A percentile compares a stretch with the other conserved stretches of the same genome.
Evolutionary conservation across 1,140 invertebrate genomes (phyloP).

Genomic region (Cotesia vestalis): DNA sequence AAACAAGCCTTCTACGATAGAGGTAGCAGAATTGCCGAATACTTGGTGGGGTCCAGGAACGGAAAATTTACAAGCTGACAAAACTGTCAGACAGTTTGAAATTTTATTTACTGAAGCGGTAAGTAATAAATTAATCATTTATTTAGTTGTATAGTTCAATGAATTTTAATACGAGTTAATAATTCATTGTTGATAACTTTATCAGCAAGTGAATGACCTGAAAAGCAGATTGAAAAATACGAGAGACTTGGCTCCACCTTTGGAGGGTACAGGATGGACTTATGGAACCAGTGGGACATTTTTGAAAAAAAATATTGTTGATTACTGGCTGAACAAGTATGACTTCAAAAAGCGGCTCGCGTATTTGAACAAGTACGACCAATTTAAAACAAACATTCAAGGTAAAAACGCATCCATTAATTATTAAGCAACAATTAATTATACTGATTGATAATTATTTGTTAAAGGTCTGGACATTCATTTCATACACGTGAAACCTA

Average conservation of each 20-base stretch:
- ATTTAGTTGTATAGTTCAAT: slow-evolving; percentile 9
- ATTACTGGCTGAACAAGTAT: slow-evolving; percentile 79
- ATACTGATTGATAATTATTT: neutral
- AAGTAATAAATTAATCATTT: slow-evolving; percentile 34
- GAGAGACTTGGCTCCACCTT: slow-evolving; percentile 67
- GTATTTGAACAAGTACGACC: slow-evolving; percentile 75
- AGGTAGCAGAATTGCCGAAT: slow-evolving; percentile 39
- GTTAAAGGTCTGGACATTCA: slow-evolving; percentile 76
- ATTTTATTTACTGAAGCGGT: slow-evolving; percentile 66
- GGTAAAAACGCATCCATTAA: slow-evolving; percentile 61
- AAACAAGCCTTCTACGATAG: slow-evolving; percentile 36
- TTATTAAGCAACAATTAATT: too few relatives aligned
- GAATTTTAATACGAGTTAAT: too few relatives aligned
- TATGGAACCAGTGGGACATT: slow-evolving; percentile 82
- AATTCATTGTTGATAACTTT: neutral
- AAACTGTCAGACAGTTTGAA: slow-evolving; percentile 63
- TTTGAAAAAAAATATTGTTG: slow-evolving; percentile 70
- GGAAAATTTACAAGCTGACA: slow-evolving; percentile 51
- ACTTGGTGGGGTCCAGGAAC: slow-evolving; percentile 67
- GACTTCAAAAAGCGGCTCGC: slow-evolving; percentile 76
- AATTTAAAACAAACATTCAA: slow-evolving; percentile 78
- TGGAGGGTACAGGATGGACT: slow-evolving; percentile 76
- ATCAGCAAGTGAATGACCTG: slow-evolving; percentile 65
- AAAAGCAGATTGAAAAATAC: slow-evolving; percentile 69
- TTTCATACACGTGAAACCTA: slow-evolving; percentile 74